Percentiles rank a stretch among this genome's conserved stretches.
Conservation (phyloP, 2,113 vertebrate genomes). For the Silurus asotus region DNA sequence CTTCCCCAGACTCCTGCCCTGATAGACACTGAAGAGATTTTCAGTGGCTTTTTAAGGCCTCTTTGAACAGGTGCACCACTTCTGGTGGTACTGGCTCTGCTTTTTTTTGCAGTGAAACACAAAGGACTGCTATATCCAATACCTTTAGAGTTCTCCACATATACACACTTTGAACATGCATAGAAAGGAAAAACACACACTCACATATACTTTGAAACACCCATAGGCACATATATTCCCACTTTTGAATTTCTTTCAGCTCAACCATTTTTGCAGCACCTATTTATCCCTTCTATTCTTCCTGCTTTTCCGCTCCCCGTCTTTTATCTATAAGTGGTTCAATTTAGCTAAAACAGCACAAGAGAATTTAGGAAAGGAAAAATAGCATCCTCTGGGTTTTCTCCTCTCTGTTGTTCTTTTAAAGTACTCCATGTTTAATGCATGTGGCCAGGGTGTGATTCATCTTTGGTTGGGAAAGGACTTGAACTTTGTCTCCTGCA, state of each 20-base stretch:
- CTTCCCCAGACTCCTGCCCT: conserved; percentile 42
- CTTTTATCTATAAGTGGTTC: conserved; percentile 70
- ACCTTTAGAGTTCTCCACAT: conserved; percentile 56
- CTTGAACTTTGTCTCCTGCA: conserved; percentile 69
- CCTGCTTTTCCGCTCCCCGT: conserved; percentile 47
- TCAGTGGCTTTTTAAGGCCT: conserved; percentile 49
- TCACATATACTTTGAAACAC: conserved; percentile 31
- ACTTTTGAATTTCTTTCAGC: conserved; percentile 37
- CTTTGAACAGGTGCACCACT: conserved; percentile 56
- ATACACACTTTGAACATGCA: conserved; percentile 34
- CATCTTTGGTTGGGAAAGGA: conserved; percentile 73
- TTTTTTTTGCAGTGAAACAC: conserved; percentile 46
- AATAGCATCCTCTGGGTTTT: conserved; percentile 75
- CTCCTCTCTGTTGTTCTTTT: conserved; percentile 60
- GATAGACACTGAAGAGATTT: conserved; percentile 50
- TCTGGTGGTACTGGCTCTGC: conserved; percentile 41
- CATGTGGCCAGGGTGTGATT: conserved; percentile 73
- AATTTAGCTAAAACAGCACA: conserved; percentile 73
- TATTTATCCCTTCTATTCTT: conserved; percentile 40
- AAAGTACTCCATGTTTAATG: conserved; percentile 80
- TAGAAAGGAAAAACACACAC: conserved; percentile 14
- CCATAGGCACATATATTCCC: conserved; percentile 20
- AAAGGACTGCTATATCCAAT: conserved; percentile 50
- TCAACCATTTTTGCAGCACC: conserved; percentile 32
- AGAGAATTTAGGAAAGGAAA: conserved; percentile 77